Evolutionary conservation across 2,797 vertebrate genomes (phyloP).

Genomic region (Artibeus jamaicensis): DNA sequence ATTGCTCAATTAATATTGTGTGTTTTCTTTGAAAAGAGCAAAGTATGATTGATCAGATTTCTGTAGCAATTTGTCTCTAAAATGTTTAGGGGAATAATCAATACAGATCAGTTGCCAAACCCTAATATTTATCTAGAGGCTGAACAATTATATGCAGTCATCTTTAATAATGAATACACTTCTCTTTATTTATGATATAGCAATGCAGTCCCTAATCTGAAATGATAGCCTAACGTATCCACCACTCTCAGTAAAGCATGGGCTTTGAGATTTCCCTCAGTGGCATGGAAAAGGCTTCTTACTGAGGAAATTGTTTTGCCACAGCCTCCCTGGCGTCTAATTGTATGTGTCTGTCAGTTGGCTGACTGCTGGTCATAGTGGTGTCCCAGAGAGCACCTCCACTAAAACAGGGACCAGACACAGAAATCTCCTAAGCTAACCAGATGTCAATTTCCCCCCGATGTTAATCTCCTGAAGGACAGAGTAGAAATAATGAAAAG

Average conservation of each 20-base stretch:
- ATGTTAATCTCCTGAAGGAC: background rate
- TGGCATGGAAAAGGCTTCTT: background rate
- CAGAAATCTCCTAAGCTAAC: background rate
- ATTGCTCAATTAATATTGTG: background rate
- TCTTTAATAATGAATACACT: background rate
- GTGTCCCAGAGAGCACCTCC: background rate
- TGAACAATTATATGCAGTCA: background rate
- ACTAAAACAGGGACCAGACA: background rate
- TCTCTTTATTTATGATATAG: background rate
- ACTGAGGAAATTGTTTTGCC: background rate
- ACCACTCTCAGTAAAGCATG: background rate
- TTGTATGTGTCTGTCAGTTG: background rate
- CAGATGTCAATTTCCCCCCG: background rate
- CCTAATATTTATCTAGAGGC: background rate
- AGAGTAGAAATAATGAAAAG: background rate
- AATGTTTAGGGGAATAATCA: slow-evolving; percentile 16
- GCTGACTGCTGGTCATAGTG: background rate
- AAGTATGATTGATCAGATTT: slow-evolving; percentile 1
- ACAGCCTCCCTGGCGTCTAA: background rate
- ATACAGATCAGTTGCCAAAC: background rate
- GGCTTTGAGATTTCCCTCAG: background rate
- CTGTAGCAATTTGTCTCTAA: background rate
- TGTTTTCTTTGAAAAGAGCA: slow-evolving; percentile 37
- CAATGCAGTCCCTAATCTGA: background rate
- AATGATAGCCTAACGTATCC: background rate